Base-by-base conservation (phyloP, 2,888 invertebrate genomes). In the Syritta pipiens region DNA sequence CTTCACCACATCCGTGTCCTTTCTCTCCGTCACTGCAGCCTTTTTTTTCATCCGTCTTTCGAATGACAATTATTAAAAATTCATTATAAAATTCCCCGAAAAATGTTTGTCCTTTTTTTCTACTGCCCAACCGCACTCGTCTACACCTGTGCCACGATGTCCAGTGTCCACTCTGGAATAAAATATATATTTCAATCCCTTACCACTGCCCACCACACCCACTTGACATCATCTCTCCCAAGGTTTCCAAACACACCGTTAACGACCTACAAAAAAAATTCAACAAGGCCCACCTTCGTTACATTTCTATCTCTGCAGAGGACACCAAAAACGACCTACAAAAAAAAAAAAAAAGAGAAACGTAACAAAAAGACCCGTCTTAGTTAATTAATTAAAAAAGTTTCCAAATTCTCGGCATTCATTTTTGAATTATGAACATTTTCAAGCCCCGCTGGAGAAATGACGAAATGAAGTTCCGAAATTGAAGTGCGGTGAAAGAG, bases 321-420 rank as follows among this genome's bases (percentile, higher is more conserved):
- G 60, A 60, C 51, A 60, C 55, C 22, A n/a, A 37, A 6, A 42
- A 74, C 9, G 55, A 12, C 32, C 20, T 14, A 53, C 12, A 37
- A 40, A 49, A 49, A 57, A 69, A 42, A 49, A 37, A 4, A 42
- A n/a, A 35, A 7, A 44, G 20, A 19, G 5, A 65, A 20, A 35
- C 59, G 46, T 28, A 26, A 30, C 48, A 26, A 46, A 37, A 26
- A 35, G 6, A 19, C 67, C 57, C 57, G 79, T 79, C 79, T 68
- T 79, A 79, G 74, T 79, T 79, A 74, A 79, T 74, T 79, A 79
- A 79, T 79, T 79, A 74, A 79, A 79, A 79, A 79, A 79, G 67
- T 79, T 79, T 68, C 62, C 14, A 62, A 67, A 79, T 79, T 79
- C 79, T 26, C 74, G 37, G 60, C 40, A 65, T 65, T 77, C 72